Percentiles rank a stretch among this genome's conserved stretches.
These are phyloP conservation scores for Dermatemys mawii DNA, from an alignment of 2,113 vertebrate species.

Conservation along the genomic window DNA sequence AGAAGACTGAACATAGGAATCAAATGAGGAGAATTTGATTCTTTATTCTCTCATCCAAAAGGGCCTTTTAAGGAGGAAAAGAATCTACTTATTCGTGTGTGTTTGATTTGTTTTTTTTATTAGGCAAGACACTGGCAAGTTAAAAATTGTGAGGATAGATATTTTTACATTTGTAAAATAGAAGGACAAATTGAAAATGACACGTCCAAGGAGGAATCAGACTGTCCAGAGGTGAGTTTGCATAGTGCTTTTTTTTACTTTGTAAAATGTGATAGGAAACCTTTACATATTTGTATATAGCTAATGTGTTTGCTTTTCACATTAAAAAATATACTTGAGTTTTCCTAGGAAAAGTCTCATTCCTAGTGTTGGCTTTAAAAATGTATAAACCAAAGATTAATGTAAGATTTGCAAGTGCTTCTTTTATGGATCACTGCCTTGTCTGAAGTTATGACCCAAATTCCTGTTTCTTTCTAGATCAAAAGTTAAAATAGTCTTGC, in stretches of 20 bases:
- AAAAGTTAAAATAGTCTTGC: constrained; percentile 66
- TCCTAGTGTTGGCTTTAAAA: background rate
- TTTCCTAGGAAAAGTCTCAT: background rate
- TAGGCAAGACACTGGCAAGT: constrained; percentile 88
- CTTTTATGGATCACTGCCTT: constrained; percentile 13
- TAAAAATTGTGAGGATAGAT: constrained; percentile 81
- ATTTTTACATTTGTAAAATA: constrained; percentile 85
- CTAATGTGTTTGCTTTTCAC: background rate
- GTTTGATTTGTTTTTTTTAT: background rate
- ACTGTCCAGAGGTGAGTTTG: constrained; percentile 85
- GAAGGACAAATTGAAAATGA: constrained; percentile 63
- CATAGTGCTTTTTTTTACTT: background rate
- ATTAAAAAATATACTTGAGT: background rate
- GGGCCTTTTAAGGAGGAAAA: background rate
- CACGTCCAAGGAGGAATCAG: constrained; percentile 65
- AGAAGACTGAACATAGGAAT: background rate
- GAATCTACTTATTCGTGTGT: background rate
- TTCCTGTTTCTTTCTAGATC: constrained; percentile 58
- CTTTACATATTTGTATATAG: background rate
- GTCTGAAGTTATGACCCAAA: constrained; percentile 18
- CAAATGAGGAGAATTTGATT: background rate
- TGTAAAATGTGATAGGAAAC: background rate
- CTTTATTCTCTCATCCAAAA: background rate
- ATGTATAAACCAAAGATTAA: background rate
- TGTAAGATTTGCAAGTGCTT: background rate